Percentiles rank a stretch among this genome's conserved stretches.
Conservation (phyloP, 2,113 vertebrate genomes). For the Triplophysa dalaica region DNA sequence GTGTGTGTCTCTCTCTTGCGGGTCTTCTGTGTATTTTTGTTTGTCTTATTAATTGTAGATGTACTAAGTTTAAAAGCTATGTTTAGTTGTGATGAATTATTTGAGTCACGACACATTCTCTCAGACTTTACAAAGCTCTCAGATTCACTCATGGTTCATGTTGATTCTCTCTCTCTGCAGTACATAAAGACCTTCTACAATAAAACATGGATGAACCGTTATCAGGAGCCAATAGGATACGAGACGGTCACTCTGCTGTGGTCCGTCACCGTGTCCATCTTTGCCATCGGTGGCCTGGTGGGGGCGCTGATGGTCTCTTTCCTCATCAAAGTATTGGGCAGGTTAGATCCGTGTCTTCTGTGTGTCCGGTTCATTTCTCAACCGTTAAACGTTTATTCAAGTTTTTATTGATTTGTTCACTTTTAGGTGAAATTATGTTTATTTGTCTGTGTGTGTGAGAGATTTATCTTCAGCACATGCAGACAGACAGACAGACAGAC, state of each 20-base stretch:
- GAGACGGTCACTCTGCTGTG: conserved; percentile 82
- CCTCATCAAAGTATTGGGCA: conserved; percentile 82
- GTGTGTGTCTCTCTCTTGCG: neutral
- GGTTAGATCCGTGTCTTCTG: conserved; percentile 71
- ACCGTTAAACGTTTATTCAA: neutral
- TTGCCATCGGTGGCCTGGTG: conserved; percentile 88
- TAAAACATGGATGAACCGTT: conserved; percentile 80
- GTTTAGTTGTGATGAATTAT: no score
- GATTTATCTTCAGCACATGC: no score
- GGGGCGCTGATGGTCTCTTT: conserved; percentile 80
- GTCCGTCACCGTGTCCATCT: conserved; percentile 93
- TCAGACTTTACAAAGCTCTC: no score
- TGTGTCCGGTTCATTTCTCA: neutral
- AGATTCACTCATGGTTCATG: no score
- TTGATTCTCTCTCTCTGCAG: conserved; percentile 65
- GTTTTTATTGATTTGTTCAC: no score
- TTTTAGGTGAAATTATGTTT: no score
- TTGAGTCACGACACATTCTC: no score
- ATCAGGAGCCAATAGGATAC: conserved; percentile 64
- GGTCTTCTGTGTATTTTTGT: neutral
- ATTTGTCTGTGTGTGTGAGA: no score
- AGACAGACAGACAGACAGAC: neutral
- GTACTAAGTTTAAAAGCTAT: no score
- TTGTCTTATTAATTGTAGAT: no score
- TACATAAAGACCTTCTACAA: conserved; percentile 91